Base-by-base conservation (phyloP, 2,888 invertebrate genomes). In the Thelaira solivaga region DNA sequence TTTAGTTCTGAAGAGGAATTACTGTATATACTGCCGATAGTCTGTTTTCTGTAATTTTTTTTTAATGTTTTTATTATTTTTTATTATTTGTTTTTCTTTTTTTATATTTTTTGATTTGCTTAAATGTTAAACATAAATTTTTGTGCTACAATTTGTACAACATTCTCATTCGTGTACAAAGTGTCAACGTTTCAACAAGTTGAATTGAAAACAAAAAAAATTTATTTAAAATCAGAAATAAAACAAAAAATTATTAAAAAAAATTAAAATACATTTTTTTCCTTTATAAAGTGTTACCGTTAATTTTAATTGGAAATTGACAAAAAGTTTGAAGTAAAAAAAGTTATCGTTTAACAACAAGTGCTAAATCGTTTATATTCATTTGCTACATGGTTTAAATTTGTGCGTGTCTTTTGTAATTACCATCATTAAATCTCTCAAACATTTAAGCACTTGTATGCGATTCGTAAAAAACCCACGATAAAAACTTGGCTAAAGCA, bases 181-280 rank as follows among this genome's bases (percentile, higher is more conserved):
- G 83, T 85, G 85, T 85, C 84, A 84, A 84, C 83, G 82, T 78
- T 81, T 81, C 80, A 84, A 82, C 83, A 84, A 81, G 82, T 36
- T 43, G 55, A 43, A 24, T 45, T 41, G 13, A 43, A 49, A 67
- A 72, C 26, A 51, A 69, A 26, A 61, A n/a, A n/a, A n/a, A n/a
- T n/a, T n/a, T n/a, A n/a, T n/a, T n/a, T n/a, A n/a, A n/a, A n/a
- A n/a, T n/a, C n/a, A n/a, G n/a, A n/a, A 51, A 24, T 24, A 39
- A 26, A 49, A 68, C n/a, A 13, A 39, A 68, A 55, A 55, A 34
- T 29, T 41, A 18, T 22, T 16, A 20, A 61, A 49, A 47, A 47
- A 24, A 62, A 36, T 39, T 34, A 61, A 68, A 49, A 20, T 31
- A 45, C 4, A 36, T 31, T 41, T 51, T 4, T 49, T 8, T 5